phyloP scores from a whole-genome alignment of 2,888 invertebrate genomes.

The Neria commutata region DNA sequence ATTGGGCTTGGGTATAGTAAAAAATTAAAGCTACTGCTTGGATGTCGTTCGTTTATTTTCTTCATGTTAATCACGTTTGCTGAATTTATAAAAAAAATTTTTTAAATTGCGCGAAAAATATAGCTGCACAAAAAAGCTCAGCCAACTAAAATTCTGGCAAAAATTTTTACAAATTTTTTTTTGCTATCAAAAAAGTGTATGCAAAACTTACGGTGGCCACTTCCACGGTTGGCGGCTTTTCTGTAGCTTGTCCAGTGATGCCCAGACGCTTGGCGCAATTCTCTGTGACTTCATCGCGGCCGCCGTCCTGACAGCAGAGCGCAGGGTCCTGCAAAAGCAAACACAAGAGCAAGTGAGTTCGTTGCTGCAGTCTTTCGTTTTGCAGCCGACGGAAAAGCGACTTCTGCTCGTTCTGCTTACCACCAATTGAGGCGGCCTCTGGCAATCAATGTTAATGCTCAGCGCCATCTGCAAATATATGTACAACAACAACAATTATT shows the following conservation, averaged over 20 bases:
- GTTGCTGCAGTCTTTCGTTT: slow-evolving; percentile 24
- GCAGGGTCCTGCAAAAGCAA: slow-evolving; percentile 48
- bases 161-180: no score
- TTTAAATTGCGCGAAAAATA: no score
- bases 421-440: slow-evolving; percentile 54
- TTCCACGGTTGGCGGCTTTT: slow-evolving; percentile 42
- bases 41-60: no score
- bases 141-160: no score
- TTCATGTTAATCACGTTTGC: no score
- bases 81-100: no score
- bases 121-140: no score
- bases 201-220: slow-evolving; percentile 43
- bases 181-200: background rate
- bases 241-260: slow-evolving; percentile 34
- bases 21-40: no score
- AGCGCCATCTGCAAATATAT: slow-evolving; percentile 16
- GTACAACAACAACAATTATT: no score
- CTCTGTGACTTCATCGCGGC: slow-evolving; percentile 48
- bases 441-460: slow-evolving; percentile 49
- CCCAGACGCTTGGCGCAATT: slow-evolving; percentile 50
- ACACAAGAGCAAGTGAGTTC: slow-evolving; percentile 12
- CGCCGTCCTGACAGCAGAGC: slow-evolving; percentile 54
- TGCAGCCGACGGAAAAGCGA: background rate
- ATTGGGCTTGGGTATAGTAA: no score
- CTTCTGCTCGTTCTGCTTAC: slow-evolving; percentile 46